Evolutionary conservation across 1,140 invertebrate genomes (phyloP), one percentile per base, ranked within the genome.

Genomic region (Apis dorsata): DNA sequence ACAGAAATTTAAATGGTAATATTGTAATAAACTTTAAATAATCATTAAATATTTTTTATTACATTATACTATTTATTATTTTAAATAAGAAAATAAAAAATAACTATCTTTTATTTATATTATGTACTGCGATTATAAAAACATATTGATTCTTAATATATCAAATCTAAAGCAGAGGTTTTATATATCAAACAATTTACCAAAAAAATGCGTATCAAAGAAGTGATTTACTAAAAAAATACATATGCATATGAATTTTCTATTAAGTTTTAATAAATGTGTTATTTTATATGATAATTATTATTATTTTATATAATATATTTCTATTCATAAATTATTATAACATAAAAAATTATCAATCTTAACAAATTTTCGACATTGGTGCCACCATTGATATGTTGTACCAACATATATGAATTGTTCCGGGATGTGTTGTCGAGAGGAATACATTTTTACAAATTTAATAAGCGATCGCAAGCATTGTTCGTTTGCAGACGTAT

Each of bases 381-480:
- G 68, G 49, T 83, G 49, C 75, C 81, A 79, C 69, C 75, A 70
- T 17, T 70, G 65, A 71, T 76, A 76, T 63, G 74, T 24, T 63
- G 60, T 76, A n/a, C 24, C 24, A 19, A 51, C 19, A 59, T 69
- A 21, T 70, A 79, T 83, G 28, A 78, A 78, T 71, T 13, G 51
- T 70, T 70, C 65, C 75, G 81, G 75, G 49, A 83, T 83, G 81
- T 63, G 75, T 65, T 44, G 13, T 34, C 57, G 81, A 62, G 59
- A 76, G 21, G 57, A 79, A 83, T 63, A 57, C n/a, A 59, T 34
- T 83, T 57, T n/a, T 55, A 69, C 66, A 49, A 59, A 79, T 79
- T 71, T 65, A 44, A 69, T 79, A 79, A 71, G 62, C 57, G 21
- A 59, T 59, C 15, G 13, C 9, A 59, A 66, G 28, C 11, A 78